Conservation (phyloP, 2,888 invertebrate genomes). For the Luperina nickerlii region DNA sequence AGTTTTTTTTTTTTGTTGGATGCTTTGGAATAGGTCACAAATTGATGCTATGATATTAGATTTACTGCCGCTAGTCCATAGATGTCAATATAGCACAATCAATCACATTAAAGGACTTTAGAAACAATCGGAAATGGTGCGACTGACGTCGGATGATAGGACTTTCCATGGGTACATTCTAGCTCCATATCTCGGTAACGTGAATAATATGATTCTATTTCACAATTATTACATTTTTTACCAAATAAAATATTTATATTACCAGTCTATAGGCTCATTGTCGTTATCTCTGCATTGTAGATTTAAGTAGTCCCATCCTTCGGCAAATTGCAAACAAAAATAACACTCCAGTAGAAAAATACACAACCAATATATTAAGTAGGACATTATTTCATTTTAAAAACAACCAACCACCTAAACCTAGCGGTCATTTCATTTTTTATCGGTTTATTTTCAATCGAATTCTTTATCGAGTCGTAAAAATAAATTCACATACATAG, state of each 20-base stretch:
- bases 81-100: neutral
- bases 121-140: neutral
- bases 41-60: neutral
- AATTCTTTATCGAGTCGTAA: slow-evolving; percentile 40
- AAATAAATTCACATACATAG: slow-evolving; percentile 27
- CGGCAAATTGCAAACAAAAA: slow-evolving; percentile 32
- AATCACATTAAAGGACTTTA: neutral
- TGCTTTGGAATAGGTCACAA: neutral
- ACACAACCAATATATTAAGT: slow-evolving; percentile 30
- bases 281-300: slow-evolving; percentile 77
- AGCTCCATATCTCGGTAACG: neutral
- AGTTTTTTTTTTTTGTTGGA: neutral
- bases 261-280: slow-evolving; percentile 80
- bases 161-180: neutral
- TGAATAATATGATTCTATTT: neutral
- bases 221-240: neutral
- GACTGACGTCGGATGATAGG: neutral
- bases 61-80: neutral
- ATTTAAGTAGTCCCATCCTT: slow-evolving; percentile 72
- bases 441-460: slow-evolving; percentile 45
- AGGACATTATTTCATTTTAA: slow-evolving; percentile 40
- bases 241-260: slow-evolving; percentile 42
- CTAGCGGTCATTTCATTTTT: slow-evolving; percentile 2
- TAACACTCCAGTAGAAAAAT: slow-evolving; percentile 42
- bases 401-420: slow-evolving; percentile 3